Percentiles rank a stretch among this genome's conserved stretches.
These are phyloP conservation scores for Cyclophora albipunctata DNA, from an alignment of 2,888 invertebrate genomes.

Conservation along the genomic window DNA sequence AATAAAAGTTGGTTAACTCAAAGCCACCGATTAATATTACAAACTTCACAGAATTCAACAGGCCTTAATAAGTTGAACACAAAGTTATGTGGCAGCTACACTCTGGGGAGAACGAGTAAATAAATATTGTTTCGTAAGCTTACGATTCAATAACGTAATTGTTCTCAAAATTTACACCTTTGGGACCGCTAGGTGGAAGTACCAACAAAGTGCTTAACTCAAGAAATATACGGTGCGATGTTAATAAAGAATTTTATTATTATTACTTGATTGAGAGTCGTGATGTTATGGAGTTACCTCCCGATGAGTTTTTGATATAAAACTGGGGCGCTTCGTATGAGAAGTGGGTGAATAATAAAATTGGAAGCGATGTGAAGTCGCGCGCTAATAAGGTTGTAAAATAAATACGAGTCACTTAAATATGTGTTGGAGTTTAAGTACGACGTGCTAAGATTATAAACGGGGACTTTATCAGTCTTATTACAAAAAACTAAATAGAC, in stretches of 20 bases:
- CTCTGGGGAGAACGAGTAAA: conserved; percentile 22
- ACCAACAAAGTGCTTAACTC: conserved; percentile 17
- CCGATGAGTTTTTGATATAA: too few species aligned
- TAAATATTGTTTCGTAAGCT: conserved; percentile 41
- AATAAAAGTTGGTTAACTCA: conserved; percentile 39
- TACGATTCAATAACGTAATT: conserved; percentile 40
- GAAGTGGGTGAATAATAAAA: too few species aligned
- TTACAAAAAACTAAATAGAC: too few species aligned
- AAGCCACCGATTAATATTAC: conserved; percentile 47
- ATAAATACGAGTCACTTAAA: too few species aligned
- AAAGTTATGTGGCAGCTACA: conserved; percentile 38
- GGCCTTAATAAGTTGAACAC: conserved; percentile 42
- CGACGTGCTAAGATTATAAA: too few species aligned
- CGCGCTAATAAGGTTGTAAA: too few species aligned
- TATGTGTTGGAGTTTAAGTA: too few species aligned
- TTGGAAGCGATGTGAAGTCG: too few species aligned
- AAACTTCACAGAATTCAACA: conserved; percentile 39
- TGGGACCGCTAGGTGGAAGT: conserved; percentile 25
- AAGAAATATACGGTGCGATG: conserved; percentile 7
- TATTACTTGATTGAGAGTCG: too few species aligned
- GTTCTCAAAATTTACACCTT: conserved; percentile 33
- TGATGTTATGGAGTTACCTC: too few species aligned
- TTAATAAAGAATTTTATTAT: conserved; percentile 5
- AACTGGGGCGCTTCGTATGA: too few species aligned
- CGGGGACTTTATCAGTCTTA: too few species aligned